Conservation (phyloP, 2,888 invertebrate species). For the Aromia moschata region DNA sequence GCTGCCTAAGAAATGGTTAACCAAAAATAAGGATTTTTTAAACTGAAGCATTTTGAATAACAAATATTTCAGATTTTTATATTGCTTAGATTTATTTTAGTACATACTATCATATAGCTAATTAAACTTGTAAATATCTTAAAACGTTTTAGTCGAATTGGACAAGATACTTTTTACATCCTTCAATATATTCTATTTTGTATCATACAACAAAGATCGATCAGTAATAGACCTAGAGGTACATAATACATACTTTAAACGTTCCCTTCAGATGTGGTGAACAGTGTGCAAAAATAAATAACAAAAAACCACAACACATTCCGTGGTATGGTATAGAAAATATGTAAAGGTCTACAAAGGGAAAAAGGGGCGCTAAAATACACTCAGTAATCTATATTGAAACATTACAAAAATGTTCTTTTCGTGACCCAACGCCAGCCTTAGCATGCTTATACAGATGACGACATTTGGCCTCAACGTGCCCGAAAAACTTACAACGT, state of each 20-base stretch:
- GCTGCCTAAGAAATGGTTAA: no score
- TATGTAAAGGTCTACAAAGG: slow-evolving; percentile 17
- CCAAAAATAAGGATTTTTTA: no score
- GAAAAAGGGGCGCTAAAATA: slow-evolving; percentile 24
- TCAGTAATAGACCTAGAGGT: slow-evolving; percentile 29
- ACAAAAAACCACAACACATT: slow-evolving; percentile 13
- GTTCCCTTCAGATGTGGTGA: no score
- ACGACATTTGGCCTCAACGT: slow-evolving; percentile 9
- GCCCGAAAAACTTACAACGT: slow-evolving; percentile 39
- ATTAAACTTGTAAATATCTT: slow-evolving; percentile 27
- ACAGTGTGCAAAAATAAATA: slow-evolving; percentile 2
- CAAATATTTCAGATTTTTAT: slow-evolving; percentile 28
- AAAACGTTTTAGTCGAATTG: slow-evolving; percentile 17
- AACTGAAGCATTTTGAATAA: no score
- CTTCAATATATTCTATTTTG: slow-evolving; percentile 16
- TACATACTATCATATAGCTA: slow-evolving; percentile 24
- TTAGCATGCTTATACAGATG: slow-evolving; percentile 19
- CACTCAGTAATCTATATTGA: slow-evolving; percentile 27
- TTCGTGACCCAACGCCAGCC: slow-evolving; percentile 30
- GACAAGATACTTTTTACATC: slow-evolving; percentile 20
- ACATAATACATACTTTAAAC: slow-evolving; percentile 10
- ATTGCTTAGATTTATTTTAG: slow-evolving; percentile 39
- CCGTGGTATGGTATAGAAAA: slow-evolving; percentile 2
- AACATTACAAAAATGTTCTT: slow-evolving; percentile 29
- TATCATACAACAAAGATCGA: slow-evolving; percentile 21